A percentile compares a stretch with the other conserved stretches of the same genome.
Evolutionary conservation across 2,888 invertebrate genomes (phyloP).

Genomic region (Automeris io): DNA sequence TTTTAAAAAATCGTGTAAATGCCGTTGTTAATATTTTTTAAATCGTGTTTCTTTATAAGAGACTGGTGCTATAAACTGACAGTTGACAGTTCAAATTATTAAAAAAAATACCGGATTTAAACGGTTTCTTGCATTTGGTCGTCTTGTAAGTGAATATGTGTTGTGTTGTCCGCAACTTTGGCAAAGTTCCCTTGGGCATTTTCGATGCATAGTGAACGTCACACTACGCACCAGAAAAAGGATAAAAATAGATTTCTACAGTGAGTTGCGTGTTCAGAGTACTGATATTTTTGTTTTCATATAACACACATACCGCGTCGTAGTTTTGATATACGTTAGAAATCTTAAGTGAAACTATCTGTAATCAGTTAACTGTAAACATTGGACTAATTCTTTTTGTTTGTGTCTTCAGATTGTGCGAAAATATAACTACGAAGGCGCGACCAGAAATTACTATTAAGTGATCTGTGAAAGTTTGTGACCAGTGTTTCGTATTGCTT

Average conservation of each 20-base stretch:
- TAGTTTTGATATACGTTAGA: slow-evolving; percentile 51
- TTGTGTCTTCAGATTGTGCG: slow-evolving; percentile 33
- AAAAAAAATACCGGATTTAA: slow-evolving; percentile 60
- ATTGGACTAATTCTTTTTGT: slow-evolving; percentile 54
- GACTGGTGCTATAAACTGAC: slow-evolving; percentile 1
- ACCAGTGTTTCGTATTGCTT: slow-evolving; percentile 11
- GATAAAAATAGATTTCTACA: slow-evolving; percentile 67
- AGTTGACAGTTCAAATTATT: slow-evolving; percentile 44
- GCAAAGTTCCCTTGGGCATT: slow-evolving; percentile 67
- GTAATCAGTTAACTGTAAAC: slow-evolving; percentile 58
- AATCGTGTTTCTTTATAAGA: too few relatives aligned
- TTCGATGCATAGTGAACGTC: slow-evolving; percentile 61
- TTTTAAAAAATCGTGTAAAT: too few relatives aligned
- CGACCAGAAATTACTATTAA: slow-evolving; percentile 3
- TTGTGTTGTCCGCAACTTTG: slow-evolving; percentile 43
- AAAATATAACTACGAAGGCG: slow-evolving; percentile 16
- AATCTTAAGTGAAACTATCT: slow-evolving; percentile 65
- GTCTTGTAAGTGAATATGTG: slow-evolving; percentile 16
- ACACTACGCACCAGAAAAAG: slow-evolving; percentile 55
- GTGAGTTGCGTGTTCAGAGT: slow-evolving; percentile 60
- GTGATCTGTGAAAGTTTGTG: slow-evolving; percentile 13
- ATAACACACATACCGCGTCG: slow-evolving; percentile 63
- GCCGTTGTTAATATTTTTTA: too few relatives aligned
- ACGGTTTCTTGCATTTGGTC: slow-evolving; percentile 35
- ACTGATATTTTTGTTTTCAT: slow-evolving; percentile 69